Evolutionary conservation across 2,113 vertebrate genomes (phyloP).

Genomic region (Tichodroma muraria): DNA sequence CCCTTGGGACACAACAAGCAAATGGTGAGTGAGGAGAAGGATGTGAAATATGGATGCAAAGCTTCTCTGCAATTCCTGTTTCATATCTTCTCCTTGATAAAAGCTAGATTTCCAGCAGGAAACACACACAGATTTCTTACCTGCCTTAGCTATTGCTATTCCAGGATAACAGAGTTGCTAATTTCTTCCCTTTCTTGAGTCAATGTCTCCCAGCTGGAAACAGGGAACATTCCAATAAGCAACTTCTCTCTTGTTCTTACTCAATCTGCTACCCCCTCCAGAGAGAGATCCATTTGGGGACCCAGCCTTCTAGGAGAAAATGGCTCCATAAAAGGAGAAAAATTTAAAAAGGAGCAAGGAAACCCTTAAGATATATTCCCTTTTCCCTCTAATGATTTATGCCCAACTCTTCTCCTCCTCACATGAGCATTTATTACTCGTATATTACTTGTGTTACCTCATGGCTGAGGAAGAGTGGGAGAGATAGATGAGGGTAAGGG

Average conservation of each 20-base stretch:
- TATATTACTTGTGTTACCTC: background rate
- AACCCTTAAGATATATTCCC: background rate
- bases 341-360: background rate
- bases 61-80: background rate
- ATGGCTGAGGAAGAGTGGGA: background rate
- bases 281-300: background rate
- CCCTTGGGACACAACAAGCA: rapidly evolving
- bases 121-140: background rate
- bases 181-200: background rate
- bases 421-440: background rate
- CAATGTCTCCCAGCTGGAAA: background rate
- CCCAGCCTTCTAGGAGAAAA: background rate
- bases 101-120: background rate
- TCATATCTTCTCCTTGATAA: background rate
- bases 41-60: background rate
- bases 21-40: background rate
- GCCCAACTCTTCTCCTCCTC: background rate
- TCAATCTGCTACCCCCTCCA: background rate
- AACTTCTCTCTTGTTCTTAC: background rate
- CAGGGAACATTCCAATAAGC: background rate
- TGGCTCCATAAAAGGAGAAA: background rate
- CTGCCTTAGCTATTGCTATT: background rate
- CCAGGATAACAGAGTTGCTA: background rate
- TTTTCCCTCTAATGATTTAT: background rate
- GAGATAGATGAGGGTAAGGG: background rate